These are phyloP conservation scores for Cynopterus sphinx DNA, from an alignment of 2,797 vertebrate species.

Conservation along the genomic window DNA sequence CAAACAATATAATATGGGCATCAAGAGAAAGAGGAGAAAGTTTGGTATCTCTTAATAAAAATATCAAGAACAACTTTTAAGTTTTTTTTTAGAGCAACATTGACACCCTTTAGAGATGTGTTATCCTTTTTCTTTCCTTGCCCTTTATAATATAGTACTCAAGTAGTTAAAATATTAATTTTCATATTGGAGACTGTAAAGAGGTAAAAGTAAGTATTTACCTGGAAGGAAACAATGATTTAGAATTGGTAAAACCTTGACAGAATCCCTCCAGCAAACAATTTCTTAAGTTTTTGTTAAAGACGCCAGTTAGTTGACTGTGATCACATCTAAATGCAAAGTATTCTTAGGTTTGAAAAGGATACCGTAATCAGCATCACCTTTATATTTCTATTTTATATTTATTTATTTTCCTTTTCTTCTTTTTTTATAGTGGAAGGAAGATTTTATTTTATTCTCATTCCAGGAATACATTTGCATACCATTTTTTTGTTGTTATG, in stretches of 20 bases:
- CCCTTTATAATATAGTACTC: neutral
- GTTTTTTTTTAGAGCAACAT: neutral
- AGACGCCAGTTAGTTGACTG: neutral
- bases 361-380: neutral
- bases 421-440: neutral
- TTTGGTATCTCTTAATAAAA: conserved; percentile 39
- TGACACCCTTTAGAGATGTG: conserved; percentile 50
- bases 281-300: neutral
- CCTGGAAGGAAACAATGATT: neutral
- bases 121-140: conserved; percentile 52
- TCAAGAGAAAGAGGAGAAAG: neutral
- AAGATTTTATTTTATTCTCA: neutral
- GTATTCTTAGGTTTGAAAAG: neutral
- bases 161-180: conserved; percentile 35
- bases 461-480: neutral
- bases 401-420: neutral
- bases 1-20: neutral
- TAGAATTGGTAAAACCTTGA: neutral
- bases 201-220: neutral
- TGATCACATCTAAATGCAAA: neutral
- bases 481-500: neutral
- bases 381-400: neutral
- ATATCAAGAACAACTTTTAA: neutral
- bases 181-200: neutral
- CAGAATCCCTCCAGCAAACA: neutral